These are phyloP conservation scores for Tupaia tana DNA, from an alignment of 2,113 vertebrate species.

Conservation along the genomic window DNA sequence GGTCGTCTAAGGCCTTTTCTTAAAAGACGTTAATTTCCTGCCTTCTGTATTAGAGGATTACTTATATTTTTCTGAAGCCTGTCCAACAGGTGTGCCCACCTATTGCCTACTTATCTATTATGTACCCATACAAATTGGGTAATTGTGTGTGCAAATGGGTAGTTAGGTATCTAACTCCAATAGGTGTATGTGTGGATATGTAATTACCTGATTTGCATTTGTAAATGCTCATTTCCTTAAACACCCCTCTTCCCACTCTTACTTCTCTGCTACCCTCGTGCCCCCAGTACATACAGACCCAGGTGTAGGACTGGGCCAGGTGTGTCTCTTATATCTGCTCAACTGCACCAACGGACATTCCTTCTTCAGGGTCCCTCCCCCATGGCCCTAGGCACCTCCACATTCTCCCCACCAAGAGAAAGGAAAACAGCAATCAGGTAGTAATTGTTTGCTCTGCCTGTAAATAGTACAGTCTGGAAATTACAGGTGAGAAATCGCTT, in stretches of 20 bases:
- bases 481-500: rapidly evolving
- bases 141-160: slow-evolving; percentile 59
- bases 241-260: background rate
- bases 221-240: slow-evolving; percentile 48
- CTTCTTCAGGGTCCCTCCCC: rapidly evolving
- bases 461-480: background rate
- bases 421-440: background rate
- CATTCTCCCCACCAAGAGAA: background rate
- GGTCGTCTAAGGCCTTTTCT: background rate
- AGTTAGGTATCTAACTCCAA: slow-evolving; percentile 34
- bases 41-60: background rate
- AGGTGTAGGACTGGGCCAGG: background rate
- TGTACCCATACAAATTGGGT: slow-evolving; percentile 61
- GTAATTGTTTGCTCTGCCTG: background rate
- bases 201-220: slow-evolving; percentile 67
- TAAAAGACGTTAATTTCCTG: background rate
- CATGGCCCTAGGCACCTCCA: rapidly evolving
- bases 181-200: background rate
- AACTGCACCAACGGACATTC: background rate
- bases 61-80: background rate
- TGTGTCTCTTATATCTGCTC: background rate
- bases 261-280: background rate
- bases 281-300: no score
- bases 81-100: slow-evolving; percentile 33
- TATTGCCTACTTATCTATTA: background rate